Percentiles rank a stretch among this genome's conserved stretches.
Evolutionary conservation across 2,113 vertebrate species (phyloP).

Genomic region (Nycticorax nycticorax): DNA sequence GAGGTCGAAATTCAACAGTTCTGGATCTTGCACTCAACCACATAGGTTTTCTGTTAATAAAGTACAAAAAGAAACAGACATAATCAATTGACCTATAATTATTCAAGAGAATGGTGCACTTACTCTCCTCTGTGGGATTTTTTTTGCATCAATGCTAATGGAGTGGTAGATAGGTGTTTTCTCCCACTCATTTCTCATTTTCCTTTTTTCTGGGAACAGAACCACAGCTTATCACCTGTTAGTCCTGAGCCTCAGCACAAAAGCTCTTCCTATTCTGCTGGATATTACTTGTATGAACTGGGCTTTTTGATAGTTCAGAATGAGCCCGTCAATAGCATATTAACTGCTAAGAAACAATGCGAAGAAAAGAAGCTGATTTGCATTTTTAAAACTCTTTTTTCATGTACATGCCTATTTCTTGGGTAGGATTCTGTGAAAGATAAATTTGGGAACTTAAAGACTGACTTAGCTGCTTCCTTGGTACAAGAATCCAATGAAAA

Average conservation of each 20-base stretch:
- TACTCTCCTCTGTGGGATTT: background rate
- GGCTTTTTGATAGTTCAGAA: background rate
- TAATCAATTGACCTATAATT: background rate
- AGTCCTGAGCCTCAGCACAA: background rate
- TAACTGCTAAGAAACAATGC: background rate
- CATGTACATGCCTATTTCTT: background rate
- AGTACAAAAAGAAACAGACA: background rate
- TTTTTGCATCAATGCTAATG: background rate
- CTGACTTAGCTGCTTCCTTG: background rate
- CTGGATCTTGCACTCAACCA: background rate
- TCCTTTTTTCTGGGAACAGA: background rate
- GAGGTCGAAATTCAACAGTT: background rate
- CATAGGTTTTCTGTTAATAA: background rate
- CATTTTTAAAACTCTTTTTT: background rate
- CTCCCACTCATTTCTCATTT: background rate
- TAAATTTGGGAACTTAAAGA: background rate
- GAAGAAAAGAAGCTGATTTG: background rate
- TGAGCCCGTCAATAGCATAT: background rate
- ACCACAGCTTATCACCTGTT: background rate
- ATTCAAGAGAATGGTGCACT: background rate
- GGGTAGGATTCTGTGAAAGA: background rate
- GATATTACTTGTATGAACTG: background rate
- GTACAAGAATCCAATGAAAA: background rate
- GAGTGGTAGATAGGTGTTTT: background rate
- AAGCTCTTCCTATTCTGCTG: background rate